These are phyloP conservation scores for Endomychus coccineus DNA, from an alignment of 2,888 invertebrate genomes.

Conservation along the genomic window DNA sequence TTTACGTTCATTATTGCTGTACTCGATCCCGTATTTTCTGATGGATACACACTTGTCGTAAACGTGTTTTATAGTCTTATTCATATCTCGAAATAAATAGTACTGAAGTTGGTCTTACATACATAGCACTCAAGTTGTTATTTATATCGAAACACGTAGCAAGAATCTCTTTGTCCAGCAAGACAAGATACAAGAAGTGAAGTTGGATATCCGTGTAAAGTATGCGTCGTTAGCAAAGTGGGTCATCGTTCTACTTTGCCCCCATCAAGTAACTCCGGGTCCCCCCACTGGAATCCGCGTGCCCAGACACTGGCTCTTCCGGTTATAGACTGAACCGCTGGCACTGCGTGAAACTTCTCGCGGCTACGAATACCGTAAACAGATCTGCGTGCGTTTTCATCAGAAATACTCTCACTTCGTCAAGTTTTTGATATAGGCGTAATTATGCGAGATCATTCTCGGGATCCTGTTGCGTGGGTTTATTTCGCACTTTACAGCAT, in stretches of 20 bases:
- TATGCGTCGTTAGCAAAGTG: slow-evolving; percentile 37
- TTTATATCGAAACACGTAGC: too few species aligned
- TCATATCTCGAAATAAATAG: too few species aligned
- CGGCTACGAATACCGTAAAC: slow-evolving; percentile 13
- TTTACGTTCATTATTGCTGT: too few species aligned
- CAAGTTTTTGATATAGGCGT: too few species aligned
- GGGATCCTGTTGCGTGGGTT: too few species aligned
- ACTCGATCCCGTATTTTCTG: too few species aligned
- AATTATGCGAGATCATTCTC: too few species aligned
- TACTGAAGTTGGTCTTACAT: too few species aligned
- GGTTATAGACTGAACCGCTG: slow-evolving; percentile 26
- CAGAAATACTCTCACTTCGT: slow-evolving; percentile 19
- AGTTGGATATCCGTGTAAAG: slow-evolving; percentile 9
- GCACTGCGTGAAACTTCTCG: slow-evolving; percentile 11
- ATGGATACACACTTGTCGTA: too few species aligned
- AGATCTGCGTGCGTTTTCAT: slow-evolving; percentile 11
- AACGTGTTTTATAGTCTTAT: too few species aligned
- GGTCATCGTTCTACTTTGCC: slow-evolving; percentile 40
- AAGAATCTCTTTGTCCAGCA: slow-evolving; percentile 14
- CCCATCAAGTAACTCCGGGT: slow-evolving; percentile 30
- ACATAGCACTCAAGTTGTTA: too few species aligned
- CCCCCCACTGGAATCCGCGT: slow-evolving; percentile 27
- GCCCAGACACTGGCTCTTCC: slow-evolving; percentile 35
- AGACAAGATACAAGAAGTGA: slow-evolving; percentile 4
- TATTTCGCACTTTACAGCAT: too few species aligned